Evolutionary conservation across 2,113 vertebrate genomes (phyloP), one percentile per base, ranked within the genome.

Genomic region (Tragelaphus strepsiceros): DNA sequence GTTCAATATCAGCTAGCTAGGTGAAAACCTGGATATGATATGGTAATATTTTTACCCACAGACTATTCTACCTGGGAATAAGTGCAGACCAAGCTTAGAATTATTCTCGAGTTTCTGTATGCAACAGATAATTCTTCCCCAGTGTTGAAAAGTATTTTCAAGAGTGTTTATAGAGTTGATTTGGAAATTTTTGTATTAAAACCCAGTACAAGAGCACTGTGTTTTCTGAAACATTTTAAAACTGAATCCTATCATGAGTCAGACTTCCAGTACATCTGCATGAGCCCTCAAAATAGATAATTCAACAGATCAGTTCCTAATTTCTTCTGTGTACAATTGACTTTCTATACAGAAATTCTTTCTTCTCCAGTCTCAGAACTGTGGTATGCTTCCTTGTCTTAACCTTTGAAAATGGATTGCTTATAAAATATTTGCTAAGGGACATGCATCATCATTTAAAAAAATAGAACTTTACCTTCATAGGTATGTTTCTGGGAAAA

Each of bases 351-450:
- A 97, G 58, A 96, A 86, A 84, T 26, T 59, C 12, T 80, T 94
- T 92, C 53, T 87, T 89, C 93, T 43, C 74, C 39, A 71, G 35
- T 87, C 78, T 95, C 64, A 95, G 87, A 85, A 89, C 49, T 74
- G 26, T 94, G 59, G 12, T 86, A 64, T 93, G 53, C 22, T 94
- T 97, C 85, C 83, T 90, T 86, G 78, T 94, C 81, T 93, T 96
- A 91, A 96, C 86, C 61, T 96, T 89, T 94, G 96, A 28, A 96
- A 98, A 94, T 54, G 67, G 58, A 95, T 80, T 96, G 83, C 97
- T 97, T 96, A 94, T 93, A 90, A 95, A 97, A 92, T 74, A 89
- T 96, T 97, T 97, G 93, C 91, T 94, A 90, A 96, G 53, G 86
- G 83, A 87, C 32, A 95, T 78, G 82, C 89, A 94, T 93, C 94